phyloP scores from a whole-genome alignment of 2,888 invertebrate genomes.

The Noctua janthe region DNA sequence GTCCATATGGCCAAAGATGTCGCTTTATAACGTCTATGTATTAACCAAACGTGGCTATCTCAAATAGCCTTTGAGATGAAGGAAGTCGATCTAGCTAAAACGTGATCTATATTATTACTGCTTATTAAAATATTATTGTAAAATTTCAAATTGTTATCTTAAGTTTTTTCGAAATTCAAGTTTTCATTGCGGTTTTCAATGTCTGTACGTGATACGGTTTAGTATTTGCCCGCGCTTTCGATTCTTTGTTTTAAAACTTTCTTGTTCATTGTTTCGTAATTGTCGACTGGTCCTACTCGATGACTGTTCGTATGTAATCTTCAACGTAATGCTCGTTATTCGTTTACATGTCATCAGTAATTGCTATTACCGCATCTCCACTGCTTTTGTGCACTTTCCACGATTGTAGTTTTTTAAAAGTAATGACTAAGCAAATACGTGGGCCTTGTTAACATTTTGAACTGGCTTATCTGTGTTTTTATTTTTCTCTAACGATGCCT shows the following conservation, averaged over 20 bases:
- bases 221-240: conserved; percentile 80
- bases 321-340: conserved; percentile 80
- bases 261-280: conserved; percentile 87
- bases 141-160: conserved; percentile 17
- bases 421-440: conserved; percentile 71
- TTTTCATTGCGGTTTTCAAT: conserved; percentile 68
- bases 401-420: conserved; percentile 52
- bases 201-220: conserved; percentile 77
- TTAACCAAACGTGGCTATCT: conserved; percentile 61
- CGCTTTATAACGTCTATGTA: conserved; percentile 63
- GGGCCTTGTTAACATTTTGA: conserved; percentile 79
- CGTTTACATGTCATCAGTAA: conserved; percentile 83
- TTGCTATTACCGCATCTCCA: conserved; percentile 81
- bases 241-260: conserved; percentile 84
- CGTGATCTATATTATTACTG: conserved; percentile 65
- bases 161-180: conserved; percentile 22
- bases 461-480: conserved; percentile 69
- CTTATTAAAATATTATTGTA: conserved; percentile 29
- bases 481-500: conserved; percentile 63
- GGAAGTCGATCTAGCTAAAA: conserved; percentile 70
- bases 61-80: conserved; percentile 69
- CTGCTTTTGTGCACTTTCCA: conserved; percentile 78
- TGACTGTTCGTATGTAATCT: conserved; percentile 80
- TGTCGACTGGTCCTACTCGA: conserved; percentile 77
- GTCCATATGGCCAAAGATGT: conserved; percentile 72